A percentile compares a stretch with the other conserved stretches of the same genome.
Evolutionary conservation across 2,797 vertebrate species (phyloP).

Genomic region (Alauda arvensis): DNA sequence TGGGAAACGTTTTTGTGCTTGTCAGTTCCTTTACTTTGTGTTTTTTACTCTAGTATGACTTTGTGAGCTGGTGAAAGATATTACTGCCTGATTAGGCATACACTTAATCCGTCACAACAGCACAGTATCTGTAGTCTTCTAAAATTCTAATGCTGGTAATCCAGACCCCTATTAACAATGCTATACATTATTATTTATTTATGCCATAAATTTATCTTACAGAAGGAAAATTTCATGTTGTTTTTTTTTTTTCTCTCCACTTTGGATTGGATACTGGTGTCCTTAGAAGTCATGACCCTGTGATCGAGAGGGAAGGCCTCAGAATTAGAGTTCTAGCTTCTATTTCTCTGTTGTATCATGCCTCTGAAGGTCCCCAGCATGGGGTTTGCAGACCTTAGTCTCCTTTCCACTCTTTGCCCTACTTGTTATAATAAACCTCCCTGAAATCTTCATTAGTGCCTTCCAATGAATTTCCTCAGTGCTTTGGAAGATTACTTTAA

Average conservation of each 20-base stretch:
- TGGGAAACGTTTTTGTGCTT: neutral
- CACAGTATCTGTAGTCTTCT: neutral
- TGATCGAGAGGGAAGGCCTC: neutral
- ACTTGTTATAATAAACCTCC: neutral
- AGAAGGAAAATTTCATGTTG: neutral
- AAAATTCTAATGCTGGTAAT: neutral
- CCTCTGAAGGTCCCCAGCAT: neutral
- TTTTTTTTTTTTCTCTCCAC: fast-evolving
- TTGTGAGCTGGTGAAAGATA: neutral
- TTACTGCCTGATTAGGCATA: neutral
- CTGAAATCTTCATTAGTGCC: neutral
- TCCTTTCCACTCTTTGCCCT: neutral
- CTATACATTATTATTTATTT: neutral
- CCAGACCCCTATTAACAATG: neutral
- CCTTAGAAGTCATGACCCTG: neutral
- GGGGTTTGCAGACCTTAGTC: neutral
- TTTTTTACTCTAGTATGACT: neutral
- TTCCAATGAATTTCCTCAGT: neutral
- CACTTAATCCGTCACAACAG: neutral
- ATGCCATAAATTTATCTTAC: neutral
- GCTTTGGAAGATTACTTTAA: neutral
- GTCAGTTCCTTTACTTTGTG: neutral
- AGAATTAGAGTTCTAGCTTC: neutral
- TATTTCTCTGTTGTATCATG: neutral
- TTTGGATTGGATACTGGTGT: neutral